Evolutionary conservation across 2,797 vertebrate genomes (phyloP), one percentile per base, ranked within the genome.

Genomic region (Garrulus glandarius): DNA sequence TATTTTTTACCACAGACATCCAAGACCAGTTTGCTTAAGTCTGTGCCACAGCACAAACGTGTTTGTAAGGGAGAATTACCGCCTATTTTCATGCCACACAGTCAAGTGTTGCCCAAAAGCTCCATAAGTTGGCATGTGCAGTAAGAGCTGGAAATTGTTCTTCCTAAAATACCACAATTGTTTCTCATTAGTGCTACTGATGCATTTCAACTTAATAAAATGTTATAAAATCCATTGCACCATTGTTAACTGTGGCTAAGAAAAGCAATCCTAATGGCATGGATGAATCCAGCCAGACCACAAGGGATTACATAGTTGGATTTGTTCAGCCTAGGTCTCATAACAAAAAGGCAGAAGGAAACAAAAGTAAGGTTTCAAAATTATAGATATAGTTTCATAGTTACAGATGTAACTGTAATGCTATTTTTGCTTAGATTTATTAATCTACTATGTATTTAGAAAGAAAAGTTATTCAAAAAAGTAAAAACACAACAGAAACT

Each of bases 121-220:
- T 93, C 79, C 2, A 3, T 32, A 92, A n/a, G 22, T 8, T 88
- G 60, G 80, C 83, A 84, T 27, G 22, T 36, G 23, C 43, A 67
- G 3, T 20, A 53, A 76, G 68, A 64, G 34, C 77, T 97, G 85
- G 70, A 93, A 95, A 84, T 53, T 34, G 22, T 89, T 89, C 72
- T 89, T 94, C 83, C 82, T 93, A 77, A 92, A 92, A 94, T 90
- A 93, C 92, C 91, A 82, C 84, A 84, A 46, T 46, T 93, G 67
- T 91, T 95, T 95, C 68, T 93, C 76, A 78, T 91, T 91, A 88
- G 46, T 63, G 74, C 55, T 85, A 84, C 55, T 90, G 79, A 94
- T 95, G 79, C 70, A 69, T 89, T 96, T 94, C 47, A 95, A 86
- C 82, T 92, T 96, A 96, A 94, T 96, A 96, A 95, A 96, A 95